Evolutionary conservation across 2,113 vertebrate genomes (phyloP).

Genomic region (Catharus bicknelli): DNA sequence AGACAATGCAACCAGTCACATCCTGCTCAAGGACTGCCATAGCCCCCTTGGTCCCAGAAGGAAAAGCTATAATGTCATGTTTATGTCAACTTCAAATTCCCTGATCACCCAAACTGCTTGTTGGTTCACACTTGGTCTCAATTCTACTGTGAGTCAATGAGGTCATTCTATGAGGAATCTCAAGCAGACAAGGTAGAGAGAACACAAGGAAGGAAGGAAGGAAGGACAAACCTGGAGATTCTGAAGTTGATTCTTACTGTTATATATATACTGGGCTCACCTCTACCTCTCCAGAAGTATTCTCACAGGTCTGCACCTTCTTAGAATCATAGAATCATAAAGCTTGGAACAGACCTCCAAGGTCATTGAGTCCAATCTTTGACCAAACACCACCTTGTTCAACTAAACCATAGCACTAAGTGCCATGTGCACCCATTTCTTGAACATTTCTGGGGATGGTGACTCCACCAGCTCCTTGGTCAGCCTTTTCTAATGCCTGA

Average conservation of each 20-base stretch:
- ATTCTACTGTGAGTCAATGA: neutral
- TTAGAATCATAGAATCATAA: neutral
- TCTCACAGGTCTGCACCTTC: neutral
- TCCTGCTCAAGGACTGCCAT: neutral
- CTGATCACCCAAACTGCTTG: neutral
- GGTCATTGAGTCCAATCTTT: neutral
- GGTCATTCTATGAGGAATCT: neutral
- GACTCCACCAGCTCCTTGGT: neutral
- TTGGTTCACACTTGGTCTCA: neutral
- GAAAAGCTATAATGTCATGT: neutral
- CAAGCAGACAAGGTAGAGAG: neutral
- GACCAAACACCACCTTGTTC: neutral
- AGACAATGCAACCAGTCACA: neutral
- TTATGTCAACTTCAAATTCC: neutral
- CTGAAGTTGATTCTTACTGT: neutral
- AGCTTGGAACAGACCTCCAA: neutral
- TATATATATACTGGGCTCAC: neutral
- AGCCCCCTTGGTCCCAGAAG: neutral
- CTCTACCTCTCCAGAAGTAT: neutral
- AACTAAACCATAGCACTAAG: neutral
- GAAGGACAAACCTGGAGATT: neutral
- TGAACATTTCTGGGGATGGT: neutral
- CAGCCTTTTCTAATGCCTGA: neutral
- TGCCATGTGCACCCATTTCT: neutral
- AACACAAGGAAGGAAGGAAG: neutral